A percentile compares a stretch with the other conserved stretches of the same genome.
These are phyloP conservation scores for Drosophila albomicans DNA, from an alignment of 1,140 invertebrate species.

Conservation along the genomic window DNA sequence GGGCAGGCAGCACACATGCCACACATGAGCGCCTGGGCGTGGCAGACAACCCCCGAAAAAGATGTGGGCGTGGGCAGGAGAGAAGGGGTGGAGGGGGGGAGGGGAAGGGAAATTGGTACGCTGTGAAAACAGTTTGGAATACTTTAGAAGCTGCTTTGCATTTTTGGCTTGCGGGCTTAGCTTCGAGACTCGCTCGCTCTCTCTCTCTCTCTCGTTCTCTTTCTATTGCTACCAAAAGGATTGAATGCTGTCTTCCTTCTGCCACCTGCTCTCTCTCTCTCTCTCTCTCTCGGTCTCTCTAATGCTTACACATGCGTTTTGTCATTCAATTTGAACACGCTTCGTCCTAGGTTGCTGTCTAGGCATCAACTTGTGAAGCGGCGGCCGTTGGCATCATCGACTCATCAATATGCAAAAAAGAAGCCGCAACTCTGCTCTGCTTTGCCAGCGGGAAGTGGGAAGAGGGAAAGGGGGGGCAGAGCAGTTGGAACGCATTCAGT, in stretches of 20 bases:
- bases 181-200: constrained; percentile 11
- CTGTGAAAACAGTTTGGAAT: constrained; percentile 69
- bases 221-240: constrained; percentile 27
- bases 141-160: constrained; percentile 78
- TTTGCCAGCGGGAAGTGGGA: not conserved
- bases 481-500: too few species aligned
- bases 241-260: constrained; percentile 20
- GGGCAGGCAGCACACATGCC: constrained; percentile 24
- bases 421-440: constrained; percentile 19
- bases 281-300: constrained; percentile 15
- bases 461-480: too few species aligned
- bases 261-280: not conserved
- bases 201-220: not conserved
- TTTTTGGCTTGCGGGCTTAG: constrained; percentile 76
- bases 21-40: constrained; percentile 53
- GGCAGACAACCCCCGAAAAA: constrained; percentile 3
- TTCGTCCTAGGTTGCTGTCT: constrained; percentile 23
- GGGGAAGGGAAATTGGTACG: constrained; percentile 15
- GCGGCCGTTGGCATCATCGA: constrained; percentile 29
- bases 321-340: constrained; percentile 75
- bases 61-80: not conserved
- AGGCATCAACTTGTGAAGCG: constrained; percentile 18
- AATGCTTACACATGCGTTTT: constrained; percentile 75
- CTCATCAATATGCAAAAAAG: constrained; percentile 80
- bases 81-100: not conserved